Percentiles rank a stretch among this genome's conserved stretches.
Evolutionary conservation across 2,797 vertebrate genomes (phyloP).

Genomic region (Lagorchestes hirsutus): DNA sequence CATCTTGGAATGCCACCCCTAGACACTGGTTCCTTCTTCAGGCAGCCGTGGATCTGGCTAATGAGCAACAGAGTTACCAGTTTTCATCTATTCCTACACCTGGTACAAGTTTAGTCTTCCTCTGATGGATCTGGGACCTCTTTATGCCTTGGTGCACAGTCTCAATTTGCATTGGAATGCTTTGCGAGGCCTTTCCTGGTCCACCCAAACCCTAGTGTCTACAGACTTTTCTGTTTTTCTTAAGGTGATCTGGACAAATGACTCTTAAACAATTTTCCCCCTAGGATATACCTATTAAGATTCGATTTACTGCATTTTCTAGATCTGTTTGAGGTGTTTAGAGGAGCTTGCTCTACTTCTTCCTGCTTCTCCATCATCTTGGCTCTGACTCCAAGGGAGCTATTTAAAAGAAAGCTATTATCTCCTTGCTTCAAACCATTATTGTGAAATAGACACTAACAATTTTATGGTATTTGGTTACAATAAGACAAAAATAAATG

Average conservation of each 20-base stretch:
- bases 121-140: background rate
- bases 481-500: conserved; percentile 77
- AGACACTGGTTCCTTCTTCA: background rate
- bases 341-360: background rate
- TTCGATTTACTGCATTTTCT: background rate
- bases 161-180: background rate
- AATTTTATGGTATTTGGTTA: conserved; percentile 77
- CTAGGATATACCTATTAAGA: background rate
- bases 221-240: background rate
- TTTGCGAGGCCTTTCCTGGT: background rate
- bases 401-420: conserved; percentile 71
- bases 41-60: background rate
- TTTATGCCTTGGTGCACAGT: background rate
- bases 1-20: background rate
- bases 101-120: background rate
- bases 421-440: conserved; percentile 66
- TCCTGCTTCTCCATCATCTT: background rate
- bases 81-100: background rate
- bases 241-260: background rate
- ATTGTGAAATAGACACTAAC: conserved; percentile 59
- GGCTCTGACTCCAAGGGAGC: background rate
- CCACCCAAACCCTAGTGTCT: background rate
- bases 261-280: background rate
- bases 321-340: background rate
- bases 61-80: background rate